Percentiles rank a stretch among this genome's conserved stretches.
Conservation (phyloP, 2,888 invertebrate genomes). For the Caenorhabditis virilis region DNA sequence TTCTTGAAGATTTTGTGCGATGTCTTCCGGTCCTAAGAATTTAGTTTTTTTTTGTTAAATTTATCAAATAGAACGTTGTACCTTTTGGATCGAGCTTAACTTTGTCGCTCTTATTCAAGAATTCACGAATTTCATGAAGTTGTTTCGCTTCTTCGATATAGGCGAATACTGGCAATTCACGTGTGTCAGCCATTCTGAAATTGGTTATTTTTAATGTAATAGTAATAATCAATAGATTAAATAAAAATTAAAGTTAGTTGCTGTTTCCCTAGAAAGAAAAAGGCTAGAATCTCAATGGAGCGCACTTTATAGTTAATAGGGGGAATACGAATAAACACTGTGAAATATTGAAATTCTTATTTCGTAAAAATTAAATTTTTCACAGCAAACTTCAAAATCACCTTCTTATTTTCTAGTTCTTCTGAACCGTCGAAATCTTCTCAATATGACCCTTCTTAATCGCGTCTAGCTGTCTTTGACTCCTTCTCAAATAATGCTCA, state of each 20-base stretch:
- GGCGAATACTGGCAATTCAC: conserved; percentile 60
- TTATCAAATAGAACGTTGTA: conserved; percentile 71
- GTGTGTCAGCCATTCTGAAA: conserved; percentile 54
- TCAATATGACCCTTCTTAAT: conserved; percentile 43
- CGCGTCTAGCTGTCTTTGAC: conserved; percentile 45
- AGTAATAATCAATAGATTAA: no score
- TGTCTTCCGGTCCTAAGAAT: conserved; percentile 34
- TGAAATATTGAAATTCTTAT: neutral
- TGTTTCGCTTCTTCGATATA: conserved; percentile 62
- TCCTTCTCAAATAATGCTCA: conserved; percentile 50
- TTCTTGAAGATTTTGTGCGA: conserved; percentile 43
- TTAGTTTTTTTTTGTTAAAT: no score
- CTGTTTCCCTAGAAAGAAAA: neutral
- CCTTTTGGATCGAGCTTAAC: conserved; percentile 36
- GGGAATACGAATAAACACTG: neutral
- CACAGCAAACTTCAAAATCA: conserved; percentile 35
- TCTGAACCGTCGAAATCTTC: conserved; percentile 26
- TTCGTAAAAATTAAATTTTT: neutral
- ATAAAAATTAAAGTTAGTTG: no score
- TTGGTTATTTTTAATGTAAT: no score
- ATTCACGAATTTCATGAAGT: conserved; percentile 80
- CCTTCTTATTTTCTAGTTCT: conserved; percentile 10
- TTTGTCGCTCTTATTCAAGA: conserved; percentile 77
- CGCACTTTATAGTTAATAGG: neutral
- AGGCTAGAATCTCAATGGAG: neutral